These are phyloP conservation scores for Nymphalis io DNA, from an alignment of 1,140 invertebrate genomes.

Conservation along the genomic window DNA sequence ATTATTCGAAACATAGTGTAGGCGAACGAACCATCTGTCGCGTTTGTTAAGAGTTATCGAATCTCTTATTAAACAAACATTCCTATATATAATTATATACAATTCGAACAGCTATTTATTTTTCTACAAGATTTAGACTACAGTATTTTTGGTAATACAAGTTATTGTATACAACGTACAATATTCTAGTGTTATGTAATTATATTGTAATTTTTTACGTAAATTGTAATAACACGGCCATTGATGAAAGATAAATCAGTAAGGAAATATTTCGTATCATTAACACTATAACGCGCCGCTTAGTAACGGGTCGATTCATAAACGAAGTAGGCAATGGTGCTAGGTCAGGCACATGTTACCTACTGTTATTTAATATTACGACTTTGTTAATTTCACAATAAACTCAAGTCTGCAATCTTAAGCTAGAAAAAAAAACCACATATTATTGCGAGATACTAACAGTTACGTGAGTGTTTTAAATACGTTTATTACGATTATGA, in stretches of 20 bases:
- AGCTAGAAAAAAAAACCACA: neutral
- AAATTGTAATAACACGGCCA: neutral
- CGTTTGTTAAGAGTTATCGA: constrained; percentile 19
- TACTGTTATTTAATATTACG: constrained; percentile 31
- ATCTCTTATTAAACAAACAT: neutral
- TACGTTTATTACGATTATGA: neutral
- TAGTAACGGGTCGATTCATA: constrained; percentile 31
- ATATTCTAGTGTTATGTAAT: neutral
- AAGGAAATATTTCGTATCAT: constrained; percentile 17
- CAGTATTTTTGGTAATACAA: neutral
- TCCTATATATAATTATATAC: neutral
- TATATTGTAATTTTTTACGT: constrained; percentile 1
- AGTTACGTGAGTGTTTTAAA: constrained; percentile 6
- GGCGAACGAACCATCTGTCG: constrained; percentile 55
- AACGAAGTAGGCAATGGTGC: constrained; percentile 31
- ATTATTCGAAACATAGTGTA: constrained; percentile 37
- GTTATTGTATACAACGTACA: neutral
- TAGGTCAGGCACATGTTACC: constrained; percentile 30
- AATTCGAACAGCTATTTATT: neutral
- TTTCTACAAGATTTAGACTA: neutral
- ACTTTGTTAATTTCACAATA: constrained; percentile 24
- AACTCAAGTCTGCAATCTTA: neutral
- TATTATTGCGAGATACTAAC: neutral
- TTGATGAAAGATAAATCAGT: constrained; percentile 2
- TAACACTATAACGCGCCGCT: constrained; percentile 22